Evolutionary conservation across 2,888 invertebrate genomes (phyloP).

Genomic region (Drosophila eohydei): DNA sequence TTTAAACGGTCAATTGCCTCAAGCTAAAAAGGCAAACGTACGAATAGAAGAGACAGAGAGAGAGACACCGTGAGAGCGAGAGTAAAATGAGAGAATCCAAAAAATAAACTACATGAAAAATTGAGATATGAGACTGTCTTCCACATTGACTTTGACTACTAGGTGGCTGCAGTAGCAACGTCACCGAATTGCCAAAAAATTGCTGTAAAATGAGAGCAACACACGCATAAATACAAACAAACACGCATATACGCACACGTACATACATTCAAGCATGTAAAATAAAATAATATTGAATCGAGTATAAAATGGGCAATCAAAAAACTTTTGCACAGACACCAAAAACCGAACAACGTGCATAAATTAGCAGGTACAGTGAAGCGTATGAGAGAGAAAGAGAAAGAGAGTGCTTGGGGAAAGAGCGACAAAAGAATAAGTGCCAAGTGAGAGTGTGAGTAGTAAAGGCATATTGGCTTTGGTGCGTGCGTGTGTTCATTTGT

Average conservation of each 20-base stretch:
- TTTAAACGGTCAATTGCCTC: constrained; percentile 81
- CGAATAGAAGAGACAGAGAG: constrained; percentile 58
- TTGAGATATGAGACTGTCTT: constrained; percentile 34
- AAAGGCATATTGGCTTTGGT: constrained; percentile 36
- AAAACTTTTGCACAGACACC: constrained; percentile 57
- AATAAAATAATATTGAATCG: constrained; percentile 53
- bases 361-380: constrained; percentile 54
- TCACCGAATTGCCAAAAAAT: constrained; percentile 37
- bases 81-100: constrained; percentile 41
- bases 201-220: constrained; percentile 46
- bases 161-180: constrained; percentile 39
- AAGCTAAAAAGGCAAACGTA: constrained; percentile 65
- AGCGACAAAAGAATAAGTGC: constrained; percentile 42
- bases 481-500: constrained; percentile 9
- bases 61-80: constrained; percentile 23
- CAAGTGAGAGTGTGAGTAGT: constrained; percentile 33
- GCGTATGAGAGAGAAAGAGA: constrained; percentile 38
- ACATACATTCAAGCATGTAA: constrained; percentile 5
- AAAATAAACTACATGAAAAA: constrained; percentile 62
- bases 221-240: constrained; percentile 23
- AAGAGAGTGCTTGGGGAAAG: constrained; percentile 18
- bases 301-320: constrained; percentile 59
- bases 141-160: constrained; percentile 53
- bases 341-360: constrained; percentile 59
- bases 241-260: constrained; percentile 4